phyloP scores from a whole-genome alignment of 2,797 vertebrate genomes.

The Pelochelys cantorii region DNA sequence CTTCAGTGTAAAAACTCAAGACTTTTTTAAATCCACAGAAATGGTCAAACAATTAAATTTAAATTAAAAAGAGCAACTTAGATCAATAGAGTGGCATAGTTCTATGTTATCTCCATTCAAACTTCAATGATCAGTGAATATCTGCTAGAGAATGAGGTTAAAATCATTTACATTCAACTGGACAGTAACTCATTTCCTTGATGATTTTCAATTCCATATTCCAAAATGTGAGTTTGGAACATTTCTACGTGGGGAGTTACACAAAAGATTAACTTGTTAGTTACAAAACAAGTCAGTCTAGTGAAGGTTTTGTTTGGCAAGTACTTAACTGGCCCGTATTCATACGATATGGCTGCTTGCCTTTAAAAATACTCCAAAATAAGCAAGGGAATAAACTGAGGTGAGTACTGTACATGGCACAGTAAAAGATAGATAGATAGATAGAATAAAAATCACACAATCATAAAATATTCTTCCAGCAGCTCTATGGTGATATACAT shows the following conservation, averaged over 20 bases:
- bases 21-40: conserved; percentile 52
- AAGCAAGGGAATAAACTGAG: background rate
- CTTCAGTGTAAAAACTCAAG: conserved; percentile 45
- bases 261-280: background rate
- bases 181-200: conserved; percentile 23
- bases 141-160: conserved; percentile 48
- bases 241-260: background rate
- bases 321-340: background rate
- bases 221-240: background rate
- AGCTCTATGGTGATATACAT: background rate
- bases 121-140: conserved; percentile 43
- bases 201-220: background rate
- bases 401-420: background rate
- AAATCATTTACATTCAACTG: conserved; percentile 47
- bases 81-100: conserved; percentile 12
- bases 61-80: conserved; percentile 40
- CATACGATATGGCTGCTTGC: background rate
- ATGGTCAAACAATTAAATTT: conserved; percentile 49
- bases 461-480: background rate
- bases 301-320: conserved; percentile 13
- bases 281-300: background rate
- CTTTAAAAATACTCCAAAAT: conserved; percentile 10
- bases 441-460: background rate
- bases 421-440: background rate
- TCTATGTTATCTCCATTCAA: conserved; percentile 38